These are phyloP conservation scores for Morone chrysops DNA, from an alignment of 2,113 vertebrate genomes.

Conservation along the genomic window DNA sequence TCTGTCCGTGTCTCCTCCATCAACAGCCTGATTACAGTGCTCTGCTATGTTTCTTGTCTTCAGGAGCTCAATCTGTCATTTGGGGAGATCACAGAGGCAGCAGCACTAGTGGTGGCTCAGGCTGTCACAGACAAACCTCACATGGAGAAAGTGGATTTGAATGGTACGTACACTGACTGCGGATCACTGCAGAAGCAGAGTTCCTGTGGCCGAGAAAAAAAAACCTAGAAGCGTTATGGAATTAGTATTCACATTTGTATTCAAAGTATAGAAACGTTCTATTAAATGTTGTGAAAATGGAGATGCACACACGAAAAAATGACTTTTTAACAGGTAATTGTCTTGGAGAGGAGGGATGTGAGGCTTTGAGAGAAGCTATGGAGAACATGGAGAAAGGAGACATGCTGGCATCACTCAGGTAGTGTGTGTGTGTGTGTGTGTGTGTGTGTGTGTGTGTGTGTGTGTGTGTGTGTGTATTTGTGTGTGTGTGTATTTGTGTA, in stretches of 20 bases:
- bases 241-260: too few species aligned
- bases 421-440: background rate
- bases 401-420: constrained; percentile 91
- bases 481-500: background rate
- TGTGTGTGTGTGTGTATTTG: background rate
- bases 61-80: constrained; percentile 97
- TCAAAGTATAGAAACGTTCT: background rate
- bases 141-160: constrained; percentile 94
- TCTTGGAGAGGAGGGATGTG: constrained; percentile 93
- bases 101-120: constrained; percentile 89
- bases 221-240: too few species aligned
- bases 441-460: background rate
- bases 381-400: constrained; percentile 88
- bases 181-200: background rate
- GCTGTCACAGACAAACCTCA: constrained; percentile 87
- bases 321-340: constrained; percentile 86
- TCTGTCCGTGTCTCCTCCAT: background rate
- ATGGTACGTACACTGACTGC: constrained; percentile 81
- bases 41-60: background rate
- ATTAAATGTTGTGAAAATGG: background rate
- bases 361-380: constrained; percentile 89
- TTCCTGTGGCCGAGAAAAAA: background rate
- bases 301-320: background rate
- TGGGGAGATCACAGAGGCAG: constrained; percentile 93
- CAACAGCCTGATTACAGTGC: background rate